phyloP scores from a whole-genome alignment of 2,797 vertebrate species.

The Cirrhinus molitorella region DNA sequence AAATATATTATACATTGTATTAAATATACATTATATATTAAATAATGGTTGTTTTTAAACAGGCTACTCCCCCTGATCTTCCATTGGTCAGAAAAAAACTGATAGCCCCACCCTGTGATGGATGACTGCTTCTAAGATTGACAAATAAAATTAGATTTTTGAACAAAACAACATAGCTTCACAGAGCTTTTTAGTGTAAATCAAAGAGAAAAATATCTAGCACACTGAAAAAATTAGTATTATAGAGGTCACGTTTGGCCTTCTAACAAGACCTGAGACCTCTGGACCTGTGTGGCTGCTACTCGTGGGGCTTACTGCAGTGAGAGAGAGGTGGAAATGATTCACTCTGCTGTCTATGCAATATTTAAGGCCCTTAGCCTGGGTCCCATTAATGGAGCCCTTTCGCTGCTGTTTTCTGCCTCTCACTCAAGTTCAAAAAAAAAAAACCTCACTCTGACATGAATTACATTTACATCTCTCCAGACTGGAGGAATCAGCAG shows the following conservation, averaged over 20 bases:
- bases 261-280: constrained; percentile 15
- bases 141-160: background rate
- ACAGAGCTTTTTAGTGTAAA: background rate
- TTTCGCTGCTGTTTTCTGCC: constrained; percentile 49
- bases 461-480: constrained; percentile 56
- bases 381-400: constrained; percentile 60
- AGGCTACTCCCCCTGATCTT: background rate
- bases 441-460: constrained; percentile 40
- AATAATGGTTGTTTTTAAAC: background rate
- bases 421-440: constrained; percentile 54
- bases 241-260: constrained; percentile 16
- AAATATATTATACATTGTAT: no score
- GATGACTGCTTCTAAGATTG: background rate
- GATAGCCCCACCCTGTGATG: background rate
- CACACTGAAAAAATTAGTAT: background rate
- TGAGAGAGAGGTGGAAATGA: constrained; percentile 60
- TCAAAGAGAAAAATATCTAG: background rate
- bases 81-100: background rate
- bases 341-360: constrained; percentile 62
- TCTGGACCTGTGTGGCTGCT: constrained; percentile 27
- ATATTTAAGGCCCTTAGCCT: constrained; percentile 61
- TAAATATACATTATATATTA: no score
- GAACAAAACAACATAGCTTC: background rate
- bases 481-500: constrained; percentile 35
- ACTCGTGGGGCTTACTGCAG: constrained; percentile 4